These are phyloP conservation scores for Ardeotis arabs DNA, from an alignment of 2,113 vertebrate genomes.

Conservation along the genomic window DNA sequence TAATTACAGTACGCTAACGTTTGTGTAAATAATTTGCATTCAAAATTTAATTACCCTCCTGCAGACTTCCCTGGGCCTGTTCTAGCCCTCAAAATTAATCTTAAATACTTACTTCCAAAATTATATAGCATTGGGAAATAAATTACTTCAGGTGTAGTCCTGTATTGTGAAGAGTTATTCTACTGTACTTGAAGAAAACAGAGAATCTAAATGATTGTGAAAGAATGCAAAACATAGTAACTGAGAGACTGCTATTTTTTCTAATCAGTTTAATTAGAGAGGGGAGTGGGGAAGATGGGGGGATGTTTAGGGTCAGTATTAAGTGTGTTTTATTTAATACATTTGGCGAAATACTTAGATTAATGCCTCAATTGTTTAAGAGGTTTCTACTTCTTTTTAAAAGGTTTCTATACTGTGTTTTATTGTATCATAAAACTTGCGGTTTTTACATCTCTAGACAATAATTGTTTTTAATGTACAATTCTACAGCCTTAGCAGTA, in stretches of 20 bases:
- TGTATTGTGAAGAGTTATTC: slow-evolving; percentile 47
- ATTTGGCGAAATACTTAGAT: slow-evolving; percentile 64
- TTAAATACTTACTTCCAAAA: slow-evolving; percentile 22
- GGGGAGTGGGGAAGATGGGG: not conserved
- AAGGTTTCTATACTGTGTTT: slow-evolving; percentile 73
- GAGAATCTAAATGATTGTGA: slow-evolving; percentile 17
- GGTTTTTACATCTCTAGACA: slow-evolving; percentile 78
- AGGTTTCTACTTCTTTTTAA: slow-evolving; percentile 72
- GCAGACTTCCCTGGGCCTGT: slow-evolving; percentile 32
- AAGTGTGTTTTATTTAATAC: slow-evolving; percentile 62
- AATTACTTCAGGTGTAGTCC: not conserved
- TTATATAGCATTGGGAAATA: not conserved
- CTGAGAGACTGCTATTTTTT: slow-evolving; percentile 43
- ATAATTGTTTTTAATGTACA: slow-evolving; percentile 74
- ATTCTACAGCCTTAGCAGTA: slow-evolving; percentile 56
- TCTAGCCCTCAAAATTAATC: slow-evolving; percentile 13
- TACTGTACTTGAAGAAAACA: slow-evolving; percentile 58
- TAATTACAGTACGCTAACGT: slow-evolving; percentile 49
- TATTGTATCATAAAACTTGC: slow-evolving; percentile 72
- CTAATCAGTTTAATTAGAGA: slow-evolving; percentile 30
- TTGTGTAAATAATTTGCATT: slow-evolving; percentile 59
- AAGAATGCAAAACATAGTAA: slow-evolving; percentile 17
- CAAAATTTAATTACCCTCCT: slow-evolving; percentile 32
- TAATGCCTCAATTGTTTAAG: slow-evolving; percentile 61
- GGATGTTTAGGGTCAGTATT: slow-evolving; percentile 58